Evolutionary conservation across 2,888 invertebrate genomes (phyloP).

Genomic region (Hirtodrosophila trivittata): DNA sequence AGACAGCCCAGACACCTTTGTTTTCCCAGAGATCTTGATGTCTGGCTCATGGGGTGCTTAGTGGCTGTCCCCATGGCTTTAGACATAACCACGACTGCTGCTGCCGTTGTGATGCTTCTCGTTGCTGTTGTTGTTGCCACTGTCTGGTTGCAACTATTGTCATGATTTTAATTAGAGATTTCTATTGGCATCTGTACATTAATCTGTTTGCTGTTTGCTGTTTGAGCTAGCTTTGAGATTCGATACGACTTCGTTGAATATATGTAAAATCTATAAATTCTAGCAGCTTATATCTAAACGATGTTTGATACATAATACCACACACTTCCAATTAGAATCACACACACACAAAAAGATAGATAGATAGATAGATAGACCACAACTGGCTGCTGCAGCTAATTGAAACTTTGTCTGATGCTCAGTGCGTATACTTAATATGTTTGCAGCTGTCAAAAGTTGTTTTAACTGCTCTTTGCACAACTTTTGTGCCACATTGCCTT

Average conservation of each 20-base stretch:
- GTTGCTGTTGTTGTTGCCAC: conserved; percentile 5
- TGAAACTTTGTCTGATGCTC: conserved; percentile 28
- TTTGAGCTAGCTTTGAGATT: neutral
- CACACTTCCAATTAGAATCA: neutral
- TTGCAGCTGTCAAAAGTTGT: conserved; percentile 25
- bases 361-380: neutral
- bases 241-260: too few species aligned
- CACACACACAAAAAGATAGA: neutral
- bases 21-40: conserved; percentile 65
- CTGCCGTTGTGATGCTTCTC: neutral
- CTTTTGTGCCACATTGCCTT: conserved; percentile 31
- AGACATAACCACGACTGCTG: neutral
- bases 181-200: conserved; percentile 21
- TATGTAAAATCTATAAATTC: too few species aligned
- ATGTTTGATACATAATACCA: neutral
- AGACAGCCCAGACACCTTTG: conserved; percentile 65
- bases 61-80: conserved; percentile 22
- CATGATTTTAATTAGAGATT: conserved; percentile 65
- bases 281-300: too few species aligned
- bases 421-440: conserved; percentile 43
- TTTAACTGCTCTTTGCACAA: conserved; percentile 6
- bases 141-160: conserved; percentile 55
- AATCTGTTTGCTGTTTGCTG: neutral
- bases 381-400: conserved; percentile 12
- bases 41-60: conserved; percentile 60